Percentiles rank a stretch among this genome's conserved stretches.
Evolutionary conservation across 1,140 invertebrate genomes (phyloP).

Genomic region (Drosophila littoralis): DNA sequence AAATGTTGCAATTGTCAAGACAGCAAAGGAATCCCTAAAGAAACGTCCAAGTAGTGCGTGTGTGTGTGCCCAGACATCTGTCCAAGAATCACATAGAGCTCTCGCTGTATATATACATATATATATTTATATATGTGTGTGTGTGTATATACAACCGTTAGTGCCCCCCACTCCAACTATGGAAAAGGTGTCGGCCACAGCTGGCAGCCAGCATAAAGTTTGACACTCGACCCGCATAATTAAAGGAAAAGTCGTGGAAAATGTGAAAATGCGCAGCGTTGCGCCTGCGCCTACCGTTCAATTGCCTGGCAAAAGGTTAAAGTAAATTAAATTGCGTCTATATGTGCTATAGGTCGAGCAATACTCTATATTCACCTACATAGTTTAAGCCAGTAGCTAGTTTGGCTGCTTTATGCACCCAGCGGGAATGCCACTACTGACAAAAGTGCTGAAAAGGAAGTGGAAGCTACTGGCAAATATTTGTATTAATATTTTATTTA

Average conservation of each 20-base stretch:
- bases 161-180: slow-evolving; percentile 22
- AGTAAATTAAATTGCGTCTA: slow-evolving; percentile 42
- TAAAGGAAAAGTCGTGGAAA: slow-evolving; percentile 57
- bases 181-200: slow-evolving; percentile 33
- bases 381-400: not conserved
- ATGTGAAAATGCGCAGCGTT: slow-evolving; percentile 19
- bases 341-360: not conserved
- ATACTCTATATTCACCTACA: not conserved
- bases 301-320: slow-evolving; percentile 47
- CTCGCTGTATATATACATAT: not conserved
- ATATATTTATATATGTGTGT: too few relatives aligned
- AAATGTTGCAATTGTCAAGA: slow-evolving; percentile 79
- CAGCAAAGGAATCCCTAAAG: slow-evolving; percentile 58
- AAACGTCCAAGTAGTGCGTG: not conserved
- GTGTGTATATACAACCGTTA: slow-evolving; percentile 37
- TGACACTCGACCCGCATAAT: slow-evolving; percentile 74
- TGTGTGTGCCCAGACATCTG: slow-evolving; percentile 54
- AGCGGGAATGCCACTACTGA: too few relatives aligned
- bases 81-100: slow-evolving; percentile 25
- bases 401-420: too few relatives aligned
- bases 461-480: too few relatives aligned
- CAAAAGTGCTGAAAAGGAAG: too few relatives aligned
- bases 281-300: slow-evolving; percentile 48
- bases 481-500: too few relatives aligned
- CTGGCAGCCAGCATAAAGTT: slow-evolving; percentile 75